Percentiles rank a stretch among this genome's conserved stretches.
Conservation (phyloP, 2,797 vertebrate genomes). For the Peromyscus attwateri region DNA sequence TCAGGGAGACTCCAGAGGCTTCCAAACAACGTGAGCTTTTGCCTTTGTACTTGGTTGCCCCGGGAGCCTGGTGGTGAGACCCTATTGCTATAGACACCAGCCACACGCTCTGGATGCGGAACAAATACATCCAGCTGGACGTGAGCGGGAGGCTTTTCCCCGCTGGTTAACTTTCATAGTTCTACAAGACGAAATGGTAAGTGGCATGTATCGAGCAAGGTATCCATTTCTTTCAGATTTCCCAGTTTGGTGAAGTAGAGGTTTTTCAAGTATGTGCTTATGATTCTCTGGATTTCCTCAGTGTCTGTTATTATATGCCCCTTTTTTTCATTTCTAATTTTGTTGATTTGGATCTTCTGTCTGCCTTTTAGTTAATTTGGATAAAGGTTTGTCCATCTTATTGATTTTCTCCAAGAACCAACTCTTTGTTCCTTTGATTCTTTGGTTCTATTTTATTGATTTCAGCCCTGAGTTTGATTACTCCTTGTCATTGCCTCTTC, state of each 20-base stretch:
- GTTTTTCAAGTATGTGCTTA: background rate
- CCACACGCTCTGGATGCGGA: background rate
- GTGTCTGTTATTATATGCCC: background rate
- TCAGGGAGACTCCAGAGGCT: background rate
- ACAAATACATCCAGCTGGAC: background rate
- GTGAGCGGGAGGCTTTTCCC: background rate
- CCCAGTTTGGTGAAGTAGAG: background rate
- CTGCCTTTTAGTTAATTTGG: background rate
- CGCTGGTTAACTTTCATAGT: background rate
- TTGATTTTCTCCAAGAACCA: background rate
- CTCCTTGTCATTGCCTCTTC: background rate
- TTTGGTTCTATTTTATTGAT: background rate
- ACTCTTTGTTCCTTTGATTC: background rate
- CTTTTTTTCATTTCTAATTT: background rate
- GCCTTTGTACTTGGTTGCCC: background rate
- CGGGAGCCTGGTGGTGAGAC: background rate
- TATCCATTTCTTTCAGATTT: background rate
- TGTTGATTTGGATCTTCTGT: background rate
- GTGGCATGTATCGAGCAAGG: background rate
- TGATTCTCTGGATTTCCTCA: background rate
- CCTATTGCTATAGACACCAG: background rate
- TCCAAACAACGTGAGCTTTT: background rate
- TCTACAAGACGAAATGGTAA: background rate
- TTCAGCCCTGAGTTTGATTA: background rate
- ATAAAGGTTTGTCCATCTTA: background rate